A percentile compares a stretch with the other conserved stretches of the same genome.
These are phyloP conservation scores for Daktulosphaira vitifoliae DNA, from an alignment of 1,140 invertebrate species.

Conservation along the genomic window DNA sequence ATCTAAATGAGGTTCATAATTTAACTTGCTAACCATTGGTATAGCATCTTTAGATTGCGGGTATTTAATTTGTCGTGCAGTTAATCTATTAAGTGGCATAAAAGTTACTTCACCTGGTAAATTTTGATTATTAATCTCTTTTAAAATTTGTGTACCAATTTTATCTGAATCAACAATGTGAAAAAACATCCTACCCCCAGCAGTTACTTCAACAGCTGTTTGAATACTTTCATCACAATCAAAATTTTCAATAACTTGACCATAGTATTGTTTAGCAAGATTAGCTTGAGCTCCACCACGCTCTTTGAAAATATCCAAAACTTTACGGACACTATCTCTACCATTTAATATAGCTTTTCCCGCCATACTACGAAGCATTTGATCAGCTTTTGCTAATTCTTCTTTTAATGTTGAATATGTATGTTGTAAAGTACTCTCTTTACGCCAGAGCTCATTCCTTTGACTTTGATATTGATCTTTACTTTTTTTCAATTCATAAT, in stretches of 20 bases:
- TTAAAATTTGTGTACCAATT: constrained; percentile 93
- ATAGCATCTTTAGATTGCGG: constrained; percentile 93
- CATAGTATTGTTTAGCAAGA: constrained; percentile 83
- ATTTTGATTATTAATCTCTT: constrained; percentile 93
- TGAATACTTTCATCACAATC: constrained; percentile 95
- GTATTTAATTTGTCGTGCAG: constrained; percentile 80
- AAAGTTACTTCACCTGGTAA: constrained; percentile 98
- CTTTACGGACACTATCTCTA: constrained; percentile 90
- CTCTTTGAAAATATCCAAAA: constrained; percentile 80
- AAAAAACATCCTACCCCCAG: constrained; percentile 93
- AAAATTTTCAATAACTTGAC: constrained; percentile 96
- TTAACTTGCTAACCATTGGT: constrained; percentile 92
- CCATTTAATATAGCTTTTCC: constrained; percentile 95
- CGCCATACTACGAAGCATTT: constrained; percentile 88
- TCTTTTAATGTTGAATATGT: constrained; percentile 85
- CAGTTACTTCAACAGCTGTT: constrained; percentile 97
- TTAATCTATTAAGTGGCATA: constrained; percentile 93
- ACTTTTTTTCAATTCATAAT: constrained; percentile 89
- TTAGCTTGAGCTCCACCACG: constrained; percentile 66
- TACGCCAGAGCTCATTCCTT: constrained; percentile 87
- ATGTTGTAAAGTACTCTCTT: constrained; percentile 91
- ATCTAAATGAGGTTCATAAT: constrained; percentile 84
- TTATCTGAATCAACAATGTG: constrained; percentile 97
- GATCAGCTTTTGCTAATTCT: constrained; percentile 91
- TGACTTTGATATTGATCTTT: constrained; percentile 90